phyloP scores from a whole-genome alignment of 2,888 invertebrate species.

The Abscondita cerata region DNA sequence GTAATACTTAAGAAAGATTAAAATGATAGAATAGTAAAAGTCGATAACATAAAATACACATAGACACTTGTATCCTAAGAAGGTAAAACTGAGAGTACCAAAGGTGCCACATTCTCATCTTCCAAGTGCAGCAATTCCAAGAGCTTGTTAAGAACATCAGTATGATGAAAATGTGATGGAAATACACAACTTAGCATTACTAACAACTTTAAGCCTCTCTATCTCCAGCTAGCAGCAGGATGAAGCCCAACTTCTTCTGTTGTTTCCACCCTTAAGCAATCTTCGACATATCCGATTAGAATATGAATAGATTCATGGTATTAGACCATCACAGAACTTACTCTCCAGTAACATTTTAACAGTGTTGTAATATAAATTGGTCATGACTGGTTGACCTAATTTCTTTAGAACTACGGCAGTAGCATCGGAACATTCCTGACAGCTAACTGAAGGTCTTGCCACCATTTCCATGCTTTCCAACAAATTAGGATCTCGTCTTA shows the following conservation, averaged over 20 bases:
- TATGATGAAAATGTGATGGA: conserved; percentile 90
- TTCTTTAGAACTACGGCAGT: conserved; percentile 80
- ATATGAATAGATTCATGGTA: conserved; percentile 87
- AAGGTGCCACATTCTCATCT: conserved; percentile 81
- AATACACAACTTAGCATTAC: conserved; percentile 92
- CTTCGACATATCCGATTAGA: conserved; percentile 68
- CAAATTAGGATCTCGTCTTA: conserved; percentile 74
- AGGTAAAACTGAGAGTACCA: conserved; percentile 84
- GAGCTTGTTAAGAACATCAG: conserved; percentile 80
- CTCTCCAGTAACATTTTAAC: conserved; percentile 93
- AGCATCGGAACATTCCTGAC: conserved; percentile 92
- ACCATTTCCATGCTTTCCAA: conserved; percentile 87
- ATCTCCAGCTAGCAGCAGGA: conserved; percentile 82
- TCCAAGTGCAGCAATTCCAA: conserved; percentile 81
- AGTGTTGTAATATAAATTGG: conserved; percentile 93
- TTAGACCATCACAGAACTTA: conserved; percentile 96
- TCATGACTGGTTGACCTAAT: conserved; percentile 93
- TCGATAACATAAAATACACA: too few species aligned
- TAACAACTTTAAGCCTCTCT: conserved; percentile 86
- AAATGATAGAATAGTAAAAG: too few species aligned
- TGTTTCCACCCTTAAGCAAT: conserved; percentile 75
- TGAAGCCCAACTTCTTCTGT: conserved; percentile 81
- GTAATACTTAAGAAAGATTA: too few species aligned
- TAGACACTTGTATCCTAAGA: conserved; percentile 84
- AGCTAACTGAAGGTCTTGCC: conserved; percentile 87